These are phyloP conservation scores for Rhagium mordax DNA, from an alignment of 2,888 invertebrate species.

Conservation along the genomic window DNA sequence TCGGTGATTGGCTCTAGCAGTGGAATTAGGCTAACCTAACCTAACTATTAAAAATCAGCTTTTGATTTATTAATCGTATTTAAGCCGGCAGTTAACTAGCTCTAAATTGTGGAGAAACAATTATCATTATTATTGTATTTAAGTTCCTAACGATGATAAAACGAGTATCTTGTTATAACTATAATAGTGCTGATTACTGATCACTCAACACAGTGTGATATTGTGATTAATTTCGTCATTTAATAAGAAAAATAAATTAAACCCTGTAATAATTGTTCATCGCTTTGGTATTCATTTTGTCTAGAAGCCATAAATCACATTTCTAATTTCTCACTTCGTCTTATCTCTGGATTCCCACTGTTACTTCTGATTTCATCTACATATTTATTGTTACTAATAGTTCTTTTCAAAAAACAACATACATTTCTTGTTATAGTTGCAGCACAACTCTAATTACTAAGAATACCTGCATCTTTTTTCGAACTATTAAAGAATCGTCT, in stretches of 20 bases:
- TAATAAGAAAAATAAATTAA: constrained; percentile 36
- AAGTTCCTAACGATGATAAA: not conserved
- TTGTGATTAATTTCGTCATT: constrained; percentile 25
- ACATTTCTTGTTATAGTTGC: not conserved
- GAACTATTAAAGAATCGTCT: not conserved
- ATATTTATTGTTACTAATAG: constrained; percentile 52
- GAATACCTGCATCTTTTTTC: not conserved
- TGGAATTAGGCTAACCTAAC: too few relatives aligned
- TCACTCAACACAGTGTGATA: constrained; percentile 26
- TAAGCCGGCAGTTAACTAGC: not conserved
- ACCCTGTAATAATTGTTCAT: constrained; percentile 29
- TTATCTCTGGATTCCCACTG: constrained; percentile 53
- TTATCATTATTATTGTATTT: not conserved
- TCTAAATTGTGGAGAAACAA: not conserved
- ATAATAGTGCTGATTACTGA: constrained; percentile 12
- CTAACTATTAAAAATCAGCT: not conserved
- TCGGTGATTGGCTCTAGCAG: too few relatives aligned
- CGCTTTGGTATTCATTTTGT: constrained; percentile 8
- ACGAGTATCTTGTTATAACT: not conserved
- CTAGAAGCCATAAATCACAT: constrained; percentile 50
- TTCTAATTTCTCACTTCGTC: constrained; percentile 51
- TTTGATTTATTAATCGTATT: not conserved
- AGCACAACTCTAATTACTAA: not conserved
- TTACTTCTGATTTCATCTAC: constrained; percentile 53
- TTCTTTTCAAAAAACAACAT: not conserved